A percentile compares a stretch with the other conserved stretches of the same genome.
These are phyloP conservation scores for Apistogramma diplotaenia DNA, from an alignment of 2,113 vertebrate genomes.

Conservation along the genomic window DNA sequence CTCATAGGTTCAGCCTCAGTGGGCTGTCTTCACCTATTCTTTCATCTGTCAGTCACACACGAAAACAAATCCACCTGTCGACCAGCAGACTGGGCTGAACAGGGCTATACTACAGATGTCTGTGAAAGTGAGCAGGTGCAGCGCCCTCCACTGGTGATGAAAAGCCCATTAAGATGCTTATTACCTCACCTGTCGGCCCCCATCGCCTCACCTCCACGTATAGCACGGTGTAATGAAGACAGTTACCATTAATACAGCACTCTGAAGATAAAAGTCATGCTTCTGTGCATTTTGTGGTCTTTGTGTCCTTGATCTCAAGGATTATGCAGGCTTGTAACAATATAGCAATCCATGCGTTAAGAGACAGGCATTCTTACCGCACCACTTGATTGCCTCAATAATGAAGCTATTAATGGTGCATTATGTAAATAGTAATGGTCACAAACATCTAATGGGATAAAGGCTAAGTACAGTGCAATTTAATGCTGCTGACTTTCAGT, in stretches of 20 bases:
- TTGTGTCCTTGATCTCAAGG: constrained; percentile 66
- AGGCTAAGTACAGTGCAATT: constrained; percentile 75
- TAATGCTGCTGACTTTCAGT: constrained; percentile 76
- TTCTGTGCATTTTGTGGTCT: constrained; percentile 59
- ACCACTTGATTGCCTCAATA: constrained; percentile 64
- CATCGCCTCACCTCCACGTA: constrained; percentile 58
- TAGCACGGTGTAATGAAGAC: constrained; percentile 59
- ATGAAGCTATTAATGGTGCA: constrained; percentile 72
- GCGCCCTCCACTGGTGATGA: constrained; percentile 72
- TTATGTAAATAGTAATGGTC: constrained; percentile 74
- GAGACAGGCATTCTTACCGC: constrained; percentile 49
- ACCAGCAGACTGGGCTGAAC: constrained; percentile 61
- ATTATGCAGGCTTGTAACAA: constrained; percentile 50
- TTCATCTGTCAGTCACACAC: constrained; percentile 76
- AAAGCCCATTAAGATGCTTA: constrained; percentile 71
- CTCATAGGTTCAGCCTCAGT: constrained; percentile 77
- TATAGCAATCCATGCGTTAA: constrained; percentile 56
- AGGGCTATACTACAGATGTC: constrained; percentile 62
- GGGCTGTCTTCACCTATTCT: constrained; percentile 78
- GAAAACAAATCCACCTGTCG: constrained; percentile 78
- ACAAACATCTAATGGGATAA: constrained; percentile 74
- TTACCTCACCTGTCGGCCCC: constrained; percentile 63
- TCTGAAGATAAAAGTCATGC: constrained; percentile 56
- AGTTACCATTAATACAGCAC: constrained; percentile 53
- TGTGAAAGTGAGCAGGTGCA: constrained; percentile 54